phyloP scores from a whole-genome alignment of 2,113 vertebrate species.

The Scopus umbretta region DNA sequence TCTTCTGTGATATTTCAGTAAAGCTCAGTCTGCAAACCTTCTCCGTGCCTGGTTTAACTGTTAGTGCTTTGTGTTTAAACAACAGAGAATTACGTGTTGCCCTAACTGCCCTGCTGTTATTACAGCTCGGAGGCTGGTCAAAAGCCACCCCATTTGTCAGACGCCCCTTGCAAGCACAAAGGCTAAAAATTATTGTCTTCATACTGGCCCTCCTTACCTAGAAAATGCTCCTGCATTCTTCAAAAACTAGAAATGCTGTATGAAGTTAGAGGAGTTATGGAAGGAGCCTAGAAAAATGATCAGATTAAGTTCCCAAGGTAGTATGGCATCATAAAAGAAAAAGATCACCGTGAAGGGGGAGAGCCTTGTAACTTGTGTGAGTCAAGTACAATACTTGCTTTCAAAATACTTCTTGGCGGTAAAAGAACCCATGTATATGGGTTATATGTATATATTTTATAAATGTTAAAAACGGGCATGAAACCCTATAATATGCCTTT shows the following conservation, averaged over 20 bases:
- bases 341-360: neutral
- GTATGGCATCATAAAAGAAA: neutral
- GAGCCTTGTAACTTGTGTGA: neutral
- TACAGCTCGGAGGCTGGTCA: neutral
- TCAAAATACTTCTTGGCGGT: neutral
- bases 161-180: neutral
- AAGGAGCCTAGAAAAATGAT: neutral
- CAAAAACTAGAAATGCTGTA: neutral
- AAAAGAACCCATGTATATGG: neutral
- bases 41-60: neutral
- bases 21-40: neutral
- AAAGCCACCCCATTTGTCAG: neutral
- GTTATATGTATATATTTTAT: neutral
- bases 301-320: neutral
- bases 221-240: neutral
- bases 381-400: neutral
- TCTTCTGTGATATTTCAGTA: neutral
- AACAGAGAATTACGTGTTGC: fast-evolving
- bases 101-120: neutral
- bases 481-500: neutral
- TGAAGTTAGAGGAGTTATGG: neutral
- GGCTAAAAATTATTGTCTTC: neutral
- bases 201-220: neutral
- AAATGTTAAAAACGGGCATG: neutral
- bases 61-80: neutral